Base-by-base conservation (phyloP, 2,113 vertebrate genomes). In the Sigmodon hispidus region DNA sequence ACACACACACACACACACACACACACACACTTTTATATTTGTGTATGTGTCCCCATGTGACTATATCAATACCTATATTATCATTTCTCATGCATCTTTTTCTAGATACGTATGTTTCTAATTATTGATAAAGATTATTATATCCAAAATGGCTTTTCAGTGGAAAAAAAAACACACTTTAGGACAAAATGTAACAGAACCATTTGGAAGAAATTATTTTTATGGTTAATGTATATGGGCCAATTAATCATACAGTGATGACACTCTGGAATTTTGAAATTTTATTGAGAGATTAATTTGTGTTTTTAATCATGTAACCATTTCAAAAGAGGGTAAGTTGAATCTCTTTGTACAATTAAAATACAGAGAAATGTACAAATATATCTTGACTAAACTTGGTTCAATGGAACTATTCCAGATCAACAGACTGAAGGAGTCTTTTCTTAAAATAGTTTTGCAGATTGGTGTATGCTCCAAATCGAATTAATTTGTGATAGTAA, bases 331-430 rank as follows among this genome's bases (percentile, higher is more conserved):
- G 67, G 63, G 72, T 88, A 70, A 79, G 61, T 8, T 92, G 61
- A 93, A 92, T 79, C 73, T 96, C 87, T 95, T 72, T 90, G 55
- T 86, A 94, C 59, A 97, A 96, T 91, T 97, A 94, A 97, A 96
- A 97, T 90, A 96, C 24, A 81, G 67, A 8, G n/a, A 92, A 93
- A 93, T 81, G 85, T 29, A 89, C 76, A 96, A 96, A 95, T 70
- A 95, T 88, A 73, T 90, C 70, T 94, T 92, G 88, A 90, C 87
- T 93, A 96, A 94, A 90, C 67, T 96, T 97, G 45, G 83, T 57
- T 96, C 55, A 52, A 17, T 94, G 92, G 93, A 97, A 97, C 80
- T 91, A 86, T 85, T 97, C 87, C 90, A 96, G 90, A 96, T 91
- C 61, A 90, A 95, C 80, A 97, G 65, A 95, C 48, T 96, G 55